Evolutionary conservation across 2,113 vertebrate genomes (phyloP).

Genomic region (Halcyon senegalensis): DNA sequence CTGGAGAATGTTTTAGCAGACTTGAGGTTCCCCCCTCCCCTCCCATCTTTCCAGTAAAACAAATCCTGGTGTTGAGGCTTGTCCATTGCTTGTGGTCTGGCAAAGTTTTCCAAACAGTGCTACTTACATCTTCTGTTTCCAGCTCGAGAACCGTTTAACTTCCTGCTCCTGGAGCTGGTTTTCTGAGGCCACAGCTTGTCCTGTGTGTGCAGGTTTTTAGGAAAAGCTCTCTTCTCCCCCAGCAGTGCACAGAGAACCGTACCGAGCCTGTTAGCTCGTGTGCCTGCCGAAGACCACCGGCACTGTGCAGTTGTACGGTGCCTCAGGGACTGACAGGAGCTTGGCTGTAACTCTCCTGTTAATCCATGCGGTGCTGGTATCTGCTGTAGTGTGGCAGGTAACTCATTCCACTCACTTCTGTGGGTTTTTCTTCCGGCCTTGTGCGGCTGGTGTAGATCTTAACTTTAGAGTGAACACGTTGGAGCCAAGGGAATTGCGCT

Average conservation of each 20-base stretch:
- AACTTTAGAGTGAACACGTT: accelerated
- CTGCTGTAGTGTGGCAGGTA: conserved; percentile 27
- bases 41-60: conserved; percentile 55
- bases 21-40: background rate
- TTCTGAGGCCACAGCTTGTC: background rate
- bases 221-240: background rate
- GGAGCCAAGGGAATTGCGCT: background rate
- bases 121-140: conserved; percentile 51
- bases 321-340: background rate
- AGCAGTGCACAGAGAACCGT: accelerated
- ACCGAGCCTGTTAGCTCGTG: background rate
- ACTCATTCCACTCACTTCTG: background rate
- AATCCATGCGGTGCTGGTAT: background rate
- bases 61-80: conserved; percentile 59
- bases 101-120: conserved; percentile 21
- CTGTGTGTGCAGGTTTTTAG: background rate
- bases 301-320: background rate
- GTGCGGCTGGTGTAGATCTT: background rate
- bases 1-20: conserved; percentile 22
- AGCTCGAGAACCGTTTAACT: background rate
- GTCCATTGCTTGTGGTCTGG: conserved; percentile 65
- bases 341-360: background rate
- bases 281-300: conserved; percentile 13
- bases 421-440: background rate
- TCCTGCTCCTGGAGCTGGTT: conserved; percentile 22